These are phyloP conservation scores for Vimba vimba DNA, from an alignment of 2,113 vertebrate genomes.

Conservation along the genomic window DNA sequence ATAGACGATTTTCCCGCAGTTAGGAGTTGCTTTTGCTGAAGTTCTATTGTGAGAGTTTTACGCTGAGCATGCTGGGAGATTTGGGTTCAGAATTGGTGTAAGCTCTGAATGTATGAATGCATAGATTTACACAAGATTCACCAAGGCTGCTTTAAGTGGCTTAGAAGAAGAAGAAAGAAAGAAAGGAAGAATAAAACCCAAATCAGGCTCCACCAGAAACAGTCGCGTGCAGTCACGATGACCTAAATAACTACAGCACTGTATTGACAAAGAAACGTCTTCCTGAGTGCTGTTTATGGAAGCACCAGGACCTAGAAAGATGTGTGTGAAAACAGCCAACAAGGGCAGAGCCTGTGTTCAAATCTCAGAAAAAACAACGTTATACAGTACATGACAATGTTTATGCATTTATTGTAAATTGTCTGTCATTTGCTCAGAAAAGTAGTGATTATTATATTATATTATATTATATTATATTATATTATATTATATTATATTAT, in stretches of 20 bases:
- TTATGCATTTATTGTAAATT: no score
- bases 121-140: constrained; percentile 55
- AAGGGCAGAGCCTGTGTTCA: background rate
- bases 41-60: constrained; percentile 55
- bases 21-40: constrained; percentile 46
- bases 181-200: constrained; percentile 16
- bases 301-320: background rate
- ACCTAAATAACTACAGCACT: constrained; percentile 32
- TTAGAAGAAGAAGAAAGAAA: constrained; percentile 17
- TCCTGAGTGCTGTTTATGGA: constrained; percentile 20
- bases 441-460: no score
- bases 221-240: constrained; percentile 6
- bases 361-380: no score
- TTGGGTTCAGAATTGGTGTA: constrained; percentile 57
- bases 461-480: no score
- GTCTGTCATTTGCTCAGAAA: no score
- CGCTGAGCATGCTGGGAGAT: constrained; percentile 54
- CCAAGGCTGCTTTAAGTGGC: constrained; percentile 23
- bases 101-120: constrained; percentile 56
- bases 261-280: constrained; percentile 19
- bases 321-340: background rate
- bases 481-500: no score
- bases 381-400: no score
- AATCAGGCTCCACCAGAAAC: constrained; percentile 49
- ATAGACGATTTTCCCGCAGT: constrained; percentile 29